These are phyloP conservation scores for Paramormyrops kingsleyae DNA, from an alignment of 2,113 vertebrate genomes.

Conservation along the genomic window DNA sequence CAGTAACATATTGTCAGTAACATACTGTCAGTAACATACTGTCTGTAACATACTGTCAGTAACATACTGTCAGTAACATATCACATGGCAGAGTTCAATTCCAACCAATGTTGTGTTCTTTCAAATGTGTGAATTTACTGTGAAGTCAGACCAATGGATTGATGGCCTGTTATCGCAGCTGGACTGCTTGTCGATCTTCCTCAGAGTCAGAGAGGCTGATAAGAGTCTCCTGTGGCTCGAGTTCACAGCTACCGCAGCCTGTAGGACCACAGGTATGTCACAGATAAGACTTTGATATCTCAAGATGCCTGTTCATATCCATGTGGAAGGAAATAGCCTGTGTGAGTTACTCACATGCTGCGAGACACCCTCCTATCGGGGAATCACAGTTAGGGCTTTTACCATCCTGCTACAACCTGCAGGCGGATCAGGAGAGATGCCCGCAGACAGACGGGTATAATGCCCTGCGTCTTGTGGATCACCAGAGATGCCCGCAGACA, in stretches of 20 bases:
- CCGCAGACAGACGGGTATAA: background rate
- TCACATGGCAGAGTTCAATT: background rate
- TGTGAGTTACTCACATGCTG: background rate
- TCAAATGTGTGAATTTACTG: background rate
- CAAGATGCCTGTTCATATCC: background rate
- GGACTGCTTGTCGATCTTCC: background rate
- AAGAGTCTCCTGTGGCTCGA: background rate
- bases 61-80: background rate
- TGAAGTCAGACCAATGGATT: background rate
- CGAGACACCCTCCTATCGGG: background rate
- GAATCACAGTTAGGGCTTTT: background rate
- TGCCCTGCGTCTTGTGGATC: too few relatives aligned
- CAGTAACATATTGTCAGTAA: too few relatives aligned
- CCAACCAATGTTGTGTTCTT: background rate
- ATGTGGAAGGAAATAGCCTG: background rate
- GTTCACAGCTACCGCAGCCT: background rate
- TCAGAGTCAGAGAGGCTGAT: background rate
- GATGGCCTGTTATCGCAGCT: background rate
- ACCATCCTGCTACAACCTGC: background rate
- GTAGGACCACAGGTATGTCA: background rate
- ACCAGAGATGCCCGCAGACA: too few relatives aligned
- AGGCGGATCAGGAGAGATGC: background rate
- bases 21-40: too few relatives aligned
- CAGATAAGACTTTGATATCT: background rate
- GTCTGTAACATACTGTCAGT: too few relatives aligned